Conservation (phyloP, 37 sponge, comb jelly and placozoan species). For the Haliclona indistincta region DNA sequence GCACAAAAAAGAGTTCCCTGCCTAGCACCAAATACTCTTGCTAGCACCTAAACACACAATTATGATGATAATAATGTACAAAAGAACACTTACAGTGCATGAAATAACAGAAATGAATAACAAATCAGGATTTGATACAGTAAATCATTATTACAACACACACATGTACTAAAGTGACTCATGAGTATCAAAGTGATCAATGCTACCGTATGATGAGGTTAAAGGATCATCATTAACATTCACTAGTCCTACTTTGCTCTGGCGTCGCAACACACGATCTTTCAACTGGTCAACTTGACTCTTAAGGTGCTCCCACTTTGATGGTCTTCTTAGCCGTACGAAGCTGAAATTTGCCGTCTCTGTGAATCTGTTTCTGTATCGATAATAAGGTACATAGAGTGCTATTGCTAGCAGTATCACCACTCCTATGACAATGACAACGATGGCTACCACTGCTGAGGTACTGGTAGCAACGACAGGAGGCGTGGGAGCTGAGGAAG, state of each 20-base stretch:
- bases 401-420: conserved; percentile 15
- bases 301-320: conserved; percentile 15
- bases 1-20: too few relatives aligned
- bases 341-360: conserved; percentile 64
- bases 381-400: conserved; percentile 38
- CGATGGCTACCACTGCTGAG: conserved; percentile 16
- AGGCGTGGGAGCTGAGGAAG: conserved; percentile 16
- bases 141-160: background rate
- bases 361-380: conserved; percentile 47
- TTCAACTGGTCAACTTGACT: background rate
- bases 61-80: background rate
- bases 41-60: background rate
- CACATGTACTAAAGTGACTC: conserved; percentile 9
- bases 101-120: conserved; percentile 1
- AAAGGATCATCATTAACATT: conserved; percentile 5
- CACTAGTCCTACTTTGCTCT: background rate
- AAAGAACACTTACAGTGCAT: background rate
- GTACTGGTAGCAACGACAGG: conserved; percentile 10
- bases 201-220: background rate
- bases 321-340: conserved; percentile 14
- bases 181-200: conserved; percentile 27
- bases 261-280: background rate
- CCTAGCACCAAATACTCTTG: too few relatives aligned
- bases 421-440: conserved; percentile 29
- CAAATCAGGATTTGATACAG: background rate